phyloP scores from a whole-genome alignment of 2,113 vertebrate species.

The Catharus minimus region DNA sequence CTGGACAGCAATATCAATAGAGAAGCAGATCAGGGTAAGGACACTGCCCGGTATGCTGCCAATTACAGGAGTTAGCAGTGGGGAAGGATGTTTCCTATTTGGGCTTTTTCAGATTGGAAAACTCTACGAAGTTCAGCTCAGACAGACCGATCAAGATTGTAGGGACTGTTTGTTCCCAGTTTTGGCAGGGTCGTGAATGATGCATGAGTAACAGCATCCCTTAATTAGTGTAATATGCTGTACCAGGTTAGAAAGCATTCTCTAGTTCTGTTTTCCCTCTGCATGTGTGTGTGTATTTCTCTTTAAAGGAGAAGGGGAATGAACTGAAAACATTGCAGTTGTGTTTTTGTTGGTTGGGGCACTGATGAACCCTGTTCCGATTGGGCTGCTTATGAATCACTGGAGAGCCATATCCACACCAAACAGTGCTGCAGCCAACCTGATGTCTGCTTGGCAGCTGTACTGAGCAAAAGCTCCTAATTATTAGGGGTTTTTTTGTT shows the following conservation, averaged over 20 bases:
- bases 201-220: slow-evolving; percentile 61
- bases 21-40: neutral
- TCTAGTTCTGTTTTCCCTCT: slow-evolving; percentile 26
- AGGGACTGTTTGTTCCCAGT: slow-evolving; percentile 67
- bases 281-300: neutral
- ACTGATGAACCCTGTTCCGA: slow-evolving; percentile 43
- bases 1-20: neutral
- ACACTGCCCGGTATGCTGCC: neutral
- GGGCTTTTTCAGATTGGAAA: slow-evolving; percentile 37
- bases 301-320: slow-evolving; percentile 44
- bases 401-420: slow-evolving; percentile 57
- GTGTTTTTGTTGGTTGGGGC: slow-evolving; percentile 66
- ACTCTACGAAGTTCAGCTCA: slow-evolving; percentile 41
- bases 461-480: slow-evolving; percentile 26
- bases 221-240: slow-evolving; percentile 60
- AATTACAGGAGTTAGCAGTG: neutral
- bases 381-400: slow-evolving; percentile 58
- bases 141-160: slow-evolving; percentile 43
- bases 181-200: slow-evolving; percentile 59
- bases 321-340: slow-evolving; percentile 53
- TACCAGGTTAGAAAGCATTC: slow-evolving; percentile 60
- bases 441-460: slow-evolving; percentile 63
- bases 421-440: slow-evolving; percentile 52
- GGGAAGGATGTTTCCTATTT: slow-evolving; percentile 38
- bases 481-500: neutral